Percentiles rank a stretch among this genome's conserved stretches.
Evolutionary conservation across 2,113 vertebrate species (phyloP).

Genomic region (Grammomys surdaster): DNA sequence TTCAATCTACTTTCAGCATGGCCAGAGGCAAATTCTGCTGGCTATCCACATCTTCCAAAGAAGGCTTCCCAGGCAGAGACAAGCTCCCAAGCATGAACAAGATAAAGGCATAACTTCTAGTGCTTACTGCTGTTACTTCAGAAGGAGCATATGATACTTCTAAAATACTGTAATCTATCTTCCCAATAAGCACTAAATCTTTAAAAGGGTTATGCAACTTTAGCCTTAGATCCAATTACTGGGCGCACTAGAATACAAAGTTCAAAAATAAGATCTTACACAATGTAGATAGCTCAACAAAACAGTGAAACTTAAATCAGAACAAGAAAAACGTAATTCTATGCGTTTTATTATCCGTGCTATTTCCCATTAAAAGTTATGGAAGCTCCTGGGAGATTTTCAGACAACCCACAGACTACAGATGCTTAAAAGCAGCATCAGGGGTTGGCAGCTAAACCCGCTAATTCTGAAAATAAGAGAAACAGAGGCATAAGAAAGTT

Average conservation of each 20-base stretch:
- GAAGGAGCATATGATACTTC: neutral
- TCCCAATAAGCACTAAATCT: slow-evolving; percentile 60
- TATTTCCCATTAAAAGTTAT: slow-evolving; percentile 43
- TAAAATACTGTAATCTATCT: slow-evolving; percentile 33
- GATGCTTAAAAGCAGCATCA: slow-evolving; percentile 14
- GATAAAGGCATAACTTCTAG: slow-evolving; percentile 14
- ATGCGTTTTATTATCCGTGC: neutral
- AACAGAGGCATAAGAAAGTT: neutral
- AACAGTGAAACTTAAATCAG: neutral
- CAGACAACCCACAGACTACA: slow-evolving; percentile 19
- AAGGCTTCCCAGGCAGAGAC: slow-evolving; percentile 1
- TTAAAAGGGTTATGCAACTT: slow-evolving; percentile 52
- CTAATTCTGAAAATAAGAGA: slow-evolving; percentile 12
- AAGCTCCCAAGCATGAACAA: neutral
- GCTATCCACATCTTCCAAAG: neutral
- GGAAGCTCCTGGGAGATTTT: slow-evolving; percentile 8
- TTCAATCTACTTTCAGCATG: slow-evolving; percentile 14
- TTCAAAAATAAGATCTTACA: slow-evolving; percentile 45
- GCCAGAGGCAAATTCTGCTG: slow-evolving; percentile 6
- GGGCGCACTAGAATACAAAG: neutral
- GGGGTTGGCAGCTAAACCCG: neutral
- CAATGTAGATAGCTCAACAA: slow-evolving; percentile 6
- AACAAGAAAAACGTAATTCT: slow-evolving; percentile 5
- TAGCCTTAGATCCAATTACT: slow-evolving; percentile 52
- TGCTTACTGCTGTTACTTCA: neutral